Conservation (phyloP, 2,113 vertebrate genomes). For the Pelecanus crispus region DNA sequence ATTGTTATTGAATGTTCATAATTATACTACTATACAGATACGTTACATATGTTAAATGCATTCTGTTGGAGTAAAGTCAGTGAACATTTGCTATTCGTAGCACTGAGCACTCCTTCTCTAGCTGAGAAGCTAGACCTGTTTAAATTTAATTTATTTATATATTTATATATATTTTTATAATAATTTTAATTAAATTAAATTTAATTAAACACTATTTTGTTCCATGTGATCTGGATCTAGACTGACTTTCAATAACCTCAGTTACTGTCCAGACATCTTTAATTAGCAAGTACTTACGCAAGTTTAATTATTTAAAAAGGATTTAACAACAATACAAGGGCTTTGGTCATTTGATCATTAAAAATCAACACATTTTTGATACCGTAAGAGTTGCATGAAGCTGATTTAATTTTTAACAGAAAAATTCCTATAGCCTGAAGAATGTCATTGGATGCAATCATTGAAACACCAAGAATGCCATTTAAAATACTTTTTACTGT, state of each 20-base stretch:
- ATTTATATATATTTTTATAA: too few relatives aligned
- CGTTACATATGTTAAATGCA: neutral
- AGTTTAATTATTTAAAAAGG: neutral
- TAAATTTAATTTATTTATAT: too few relatives aligned
- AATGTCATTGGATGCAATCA: neutral
- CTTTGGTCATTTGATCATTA: neutral
- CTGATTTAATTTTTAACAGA: neutral
- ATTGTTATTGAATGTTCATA: neutral
- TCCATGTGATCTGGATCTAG: neutral
- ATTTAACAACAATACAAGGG: neutral
- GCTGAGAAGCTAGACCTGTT: too few relatives aligned
- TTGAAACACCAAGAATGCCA: neutral
- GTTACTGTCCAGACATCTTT: neutral
- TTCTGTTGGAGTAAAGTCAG: neutral
- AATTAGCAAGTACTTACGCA: neutral
- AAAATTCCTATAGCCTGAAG: neutral
- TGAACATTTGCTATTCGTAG: neutral
- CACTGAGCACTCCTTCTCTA: neutral
- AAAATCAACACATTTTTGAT: neutral
- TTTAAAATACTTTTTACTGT: neutral
- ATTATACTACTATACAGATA: neutral
- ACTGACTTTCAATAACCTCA: neutral
- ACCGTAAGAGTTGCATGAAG: neutral
- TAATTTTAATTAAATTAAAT: too few relatives aligned
- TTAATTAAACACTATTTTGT: neutral